Conservation (phyloP, 2,888 invertebrate species). For the Perithous albicinctus region DNA sequence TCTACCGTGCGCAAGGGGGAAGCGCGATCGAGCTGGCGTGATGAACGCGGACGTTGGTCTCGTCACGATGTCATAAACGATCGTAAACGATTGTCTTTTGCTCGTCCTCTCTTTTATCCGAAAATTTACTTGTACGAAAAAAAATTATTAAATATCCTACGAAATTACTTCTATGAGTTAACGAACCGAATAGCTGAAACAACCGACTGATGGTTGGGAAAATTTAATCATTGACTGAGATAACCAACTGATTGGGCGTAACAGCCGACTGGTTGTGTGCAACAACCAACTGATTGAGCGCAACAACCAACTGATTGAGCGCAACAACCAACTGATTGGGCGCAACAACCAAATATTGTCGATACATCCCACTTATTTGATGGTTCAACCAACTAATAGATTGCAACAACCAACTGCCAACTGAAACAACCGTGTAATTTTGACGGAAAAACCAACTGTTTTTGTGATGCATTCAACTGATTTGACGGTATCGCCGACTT, state of each 20-base stretch:
- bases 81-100: background rate
- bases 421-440: no score
- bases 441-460: no score
- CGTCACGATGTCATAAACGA: conserved; percentile 11
- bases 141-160: background rate
- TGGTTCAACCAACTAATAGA: no score
- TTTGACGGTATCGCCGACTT: no score
- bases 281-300: background rate
- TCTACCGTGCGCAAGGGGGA: conserved; percentile 33
- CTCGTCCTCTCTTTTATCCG: background rate
- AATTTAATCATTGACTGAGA: background rate
- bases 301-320: background rate
- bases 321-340: background rate
- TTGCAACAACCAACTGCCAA: no score
- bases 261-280: background rate
- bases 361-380: no score
- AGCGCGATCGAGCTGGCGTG: conserved; percentile 54
- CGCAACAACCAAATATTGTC: no score
- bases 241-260: background rate
- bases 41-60: conserved; percentile 56
- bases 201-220: background rate
- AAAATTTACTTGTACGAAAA: background rate
- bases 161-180: background rate
- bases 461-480: no score
- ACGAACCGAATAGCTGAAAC: background rate